These are phyloP conservation scores for Poeciliopsis presidionis DNA, from an alignment of 2,797 vertebrate species.

Conservation along the genomic window DNA sequence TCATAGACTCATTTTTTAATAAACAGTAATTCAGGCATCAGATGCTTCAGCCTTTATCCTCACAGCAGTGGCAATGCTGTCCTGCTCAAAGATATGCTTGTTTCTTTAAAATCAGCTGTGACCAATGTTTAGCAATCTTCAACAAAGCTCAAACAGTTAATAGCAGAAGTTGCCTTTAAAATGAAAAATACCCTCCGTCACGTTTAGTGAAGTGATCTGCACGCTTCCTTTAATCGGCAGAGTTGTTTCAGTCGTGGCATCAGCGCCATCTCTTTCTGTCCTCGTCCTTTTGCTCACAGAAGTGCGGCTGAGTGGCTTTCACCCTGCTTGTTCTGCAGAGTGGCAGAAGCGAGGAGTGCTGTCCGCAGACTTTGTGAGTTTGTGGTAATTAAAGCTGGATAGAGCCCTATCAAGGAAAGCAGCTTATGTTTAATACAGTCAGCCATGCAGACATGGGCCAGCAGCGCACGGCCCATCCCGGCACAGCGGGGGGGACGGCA, in stretches of 20 bases:
- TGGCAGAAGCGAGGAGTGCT: conserved; percentile 52
- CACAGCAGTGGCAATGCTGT: background rate
- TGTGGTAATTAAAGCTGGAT: conserved; percentile 84
- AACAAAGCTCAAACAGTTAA: background rate
- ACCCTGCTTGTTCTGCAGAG: conserved; percentile 68
- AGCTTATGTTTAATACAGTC: conserved; percentile 84
- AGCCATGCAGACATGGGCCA: conserved; percentile 73
- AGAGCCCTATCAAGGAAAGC: conserved; percentile 83
- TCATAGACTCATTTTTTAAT: background rate
- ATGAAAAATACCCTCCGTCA: background rate
- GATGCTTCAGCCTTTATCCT: background rate
- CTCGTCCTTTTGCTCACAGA: conserved; percentile 22
- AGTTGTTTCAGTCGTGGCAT: conserved; percentile 5
- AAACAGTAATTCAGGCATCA: background rate
- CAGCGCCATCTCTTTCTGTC: conserved; percentile 11
- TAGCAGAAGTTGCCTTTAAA: background rate
- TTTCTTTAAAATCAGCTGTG: background rate
- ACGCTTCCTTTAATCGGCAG: conserved; percentile 5
- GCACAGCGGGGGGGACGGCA: conserved; percentile 43
- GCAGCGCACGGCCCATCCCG: conserved; percentile 49
- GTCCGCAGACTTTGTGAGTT: conserved; percentile 76
- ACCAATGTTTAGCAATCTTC: background rate
- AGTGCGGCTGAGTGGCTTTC: conserved; percentile 51
- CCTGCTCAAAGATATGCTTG: background rate
- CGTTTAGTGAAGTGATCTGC: conserved; percentile 8